Conservation (phyloP, 2,113 vertebrate genomes). For the Notothenia coriiceps region DNA sequence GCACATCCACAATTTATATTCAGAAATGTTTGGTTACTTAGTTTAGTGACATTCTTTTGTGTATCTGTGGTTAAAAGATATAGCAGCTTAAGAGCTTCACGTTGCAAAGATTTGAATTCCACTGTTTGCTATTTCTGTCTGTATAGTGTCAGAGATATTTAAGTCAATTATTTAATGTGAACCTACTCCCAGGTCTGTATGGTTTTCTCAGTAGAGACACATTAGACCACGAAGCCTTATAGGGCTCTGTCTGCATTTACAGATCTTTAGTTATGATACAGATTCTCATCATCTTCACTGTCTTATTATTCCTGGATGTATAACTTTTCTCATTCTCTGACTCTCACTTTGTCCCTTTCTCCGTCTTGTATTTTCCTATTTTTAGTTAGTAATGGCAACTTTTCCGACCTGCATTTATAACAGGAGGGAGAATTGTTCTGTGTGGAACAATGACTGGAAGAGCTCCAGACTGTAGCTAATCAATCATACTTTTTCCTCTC, state of each 20-base stretch:
- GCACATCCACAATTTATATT: too few species aligned
- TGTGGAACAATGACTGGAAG: background rate
- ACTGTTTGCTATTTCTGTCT: background rate
- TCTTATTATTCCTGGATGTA: background rate
- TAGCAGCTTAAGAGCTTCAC: background rate
- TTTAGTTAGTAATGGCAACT: background rate
- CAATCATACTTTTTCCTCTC: slow-evolving; percentile 16
- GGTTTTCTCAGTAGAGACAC: background rate
- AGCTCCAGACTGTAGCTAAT: slow-evolving; percentile 31
- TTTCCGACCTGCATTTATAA: background rate
- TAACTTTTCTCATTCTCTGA: background rate
- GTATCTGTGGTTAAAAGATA: background rate
- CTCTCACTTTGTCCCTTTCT: background rate
- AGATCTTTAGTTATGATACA: background rate
- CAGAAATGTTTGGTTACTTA: too few species aligned
- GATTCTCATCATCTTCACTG: background rate
- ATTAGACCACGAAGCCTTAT: too few species aligned
- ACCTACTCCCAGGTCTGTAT: background rate
- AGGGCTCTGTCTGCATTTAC: background rate
- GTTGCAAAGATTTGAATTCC: background rate
- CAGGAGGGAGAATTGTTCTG: slow-evolving; percentile 22
- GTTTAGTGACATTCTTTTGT: background rate
- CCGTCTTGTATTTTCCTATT: slow-evolving; percentile 9
- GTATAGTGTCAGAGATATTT: background rate
- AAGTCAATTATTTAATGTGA: background rate